phyloP scores from a whole-genome alignment of 1,140 invertebrate genomes.

The Leptoteleia sp. region DNA sequence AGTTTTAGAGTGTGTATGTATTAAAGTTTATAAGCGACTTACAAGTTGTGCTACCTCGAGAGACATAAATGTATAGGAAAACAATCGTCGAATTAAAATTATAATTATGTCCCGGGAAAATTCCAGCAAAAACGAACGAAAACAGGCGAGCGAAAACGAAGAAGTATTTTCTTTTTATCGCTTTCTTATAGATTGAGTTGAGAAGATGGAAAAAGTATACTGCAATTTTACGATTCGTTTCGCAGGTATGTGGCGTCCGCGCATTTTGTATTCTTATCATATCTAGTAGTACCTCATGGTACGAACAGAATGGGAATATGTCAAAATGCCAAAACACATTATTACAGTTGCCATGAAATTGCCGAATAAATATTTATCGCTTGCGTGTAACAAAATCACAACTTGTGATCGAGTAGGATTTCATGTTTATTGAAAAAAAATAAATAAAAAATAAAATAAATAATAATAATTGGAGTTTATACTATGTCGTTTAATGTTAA shows the following conservation, averaged over 20 bases:
- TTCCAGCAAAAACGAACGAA: too few species aligned
- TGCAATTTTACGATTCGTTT: slow-evolving; percentile 42
- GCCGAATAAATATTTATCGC: slow-evolving; percentile 47
- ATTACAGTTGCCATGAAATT: slow-evolving; percentile 15
- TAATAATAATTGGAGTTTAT: too few species aligned
- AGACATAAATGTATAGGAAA: too few species aligned
- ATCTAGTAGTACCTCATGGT: slow-evolving; percentile 22
- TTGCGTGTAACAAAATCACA: neutral
- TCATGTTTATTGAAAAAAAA: too few species aligned
- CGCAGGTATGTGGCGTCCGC: slow-evolving; percentile 2
- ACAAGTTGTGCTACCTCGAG: too few species aligned
- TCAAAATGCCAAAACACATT: slow-evolving; percentile 49
- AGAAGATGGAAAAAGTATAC: slow-evolving; percentile 40
- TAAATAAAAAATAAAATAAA: too few species aligned
- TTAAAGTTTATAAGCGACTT: too few species aligned
- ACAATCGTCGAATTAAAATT: too few species aligned
- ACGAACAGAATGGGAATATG: slow-evolving; percentile 40
- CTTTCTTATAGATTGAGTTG: slow-evolving; percentile 50
- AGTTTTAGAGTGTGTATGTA: too few species aligned
- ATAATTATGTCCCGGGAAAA: too few species aligned
- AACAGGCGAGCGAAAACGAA: too few species aligned
- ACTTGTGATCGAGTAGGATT: neutral
- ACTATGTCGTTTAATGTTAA: too few species aligned
- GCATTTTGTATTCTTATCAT: slow-evolving; percentile 44
- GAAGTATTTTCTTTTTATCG: slow-evolving; percentile 50